These are phyloP conservation scores for Caiman crocodilus DNA, from an alignment of 2,797 vertebrate genomes.

Conservation along the genomic window DNA sequence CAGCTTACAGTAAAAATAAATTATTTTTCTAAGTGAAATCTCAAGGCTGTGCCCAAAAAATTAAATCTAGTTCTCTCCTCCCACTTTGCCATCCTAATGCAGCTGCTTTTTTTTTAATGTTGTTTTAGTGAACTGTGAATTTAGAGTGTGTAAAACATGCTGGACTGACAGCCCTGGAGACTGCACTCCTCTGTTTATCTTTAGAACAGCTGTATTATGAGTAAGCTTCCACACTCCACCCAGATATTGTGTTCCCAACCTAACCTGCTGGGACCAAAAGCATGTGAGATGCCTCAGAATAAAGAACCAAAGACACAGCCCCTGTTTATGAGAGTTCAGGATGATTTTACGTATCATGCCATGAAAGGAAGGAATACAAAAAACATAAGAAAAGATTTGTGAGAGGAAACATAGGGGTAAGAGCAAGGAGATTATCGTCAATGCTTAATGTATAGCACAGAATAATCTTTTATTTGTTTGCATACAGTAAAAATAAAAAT, in stretches of 20 bases:
- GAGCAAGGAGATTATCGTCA: neutral
- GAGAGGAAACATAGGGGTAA: neutral
- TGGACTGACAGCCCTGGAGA: neutral
- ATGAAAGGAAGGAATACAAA: neutral
- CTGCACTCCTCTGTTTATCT: conserved; percentile 13
- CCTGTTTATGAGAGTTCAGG: neutral
- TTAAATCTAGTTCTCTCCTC: neutral
- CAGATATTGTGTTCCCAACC: neutral
- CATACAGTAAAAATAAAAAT: neutral
- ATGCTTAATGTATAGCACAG: neutral
- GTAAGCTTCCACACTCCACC: neutral
- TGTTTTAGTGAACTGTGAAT: conserved; percentile 33
- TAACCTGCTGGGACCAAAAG: neutral
- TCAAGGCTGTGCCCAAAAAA: neutral
- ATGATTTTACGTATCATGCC: neutral
- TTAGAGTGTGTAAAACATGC: conserved; percentile 26
- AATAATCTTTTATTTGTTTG: neutral
- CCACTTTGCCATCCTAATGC: neutral
- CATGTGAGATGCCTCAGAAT: neutral
- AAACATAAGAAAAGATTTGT: neutral
- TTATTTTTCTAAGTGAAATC: conserved; percentile 2
- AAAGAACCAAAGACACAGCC: neutral
- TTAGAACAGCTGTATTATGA: conserved; percentile 16
- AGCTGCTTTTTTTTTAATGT: neutral
- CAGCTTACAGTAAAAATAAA: conserved; percentile 11